Conservation (phyloP, 2,888 invertebrate genomes). For the Cerceris rybyensis region DNA sequence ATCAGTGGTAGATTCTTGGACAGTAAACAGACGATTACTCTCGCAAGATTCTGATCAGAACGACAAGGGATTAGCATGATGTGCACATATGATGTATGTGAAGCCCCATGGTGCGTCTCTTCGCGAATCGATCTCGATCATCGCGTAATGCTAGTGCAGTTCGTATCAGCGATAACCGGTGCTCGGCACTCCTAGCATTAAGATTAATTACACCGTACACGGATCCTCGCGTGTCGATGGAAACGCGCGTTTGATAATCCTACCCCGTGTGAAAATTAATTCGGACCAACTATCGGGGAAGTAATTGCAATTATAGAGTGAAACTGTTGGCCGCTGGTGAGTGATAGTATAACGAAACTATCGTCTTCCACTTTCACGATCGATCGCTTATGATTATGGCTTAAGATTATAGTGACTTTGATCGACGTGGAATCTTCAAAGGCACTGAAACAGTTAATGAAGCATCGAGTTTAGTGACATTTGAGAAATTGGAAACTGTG, state of each 20-base stretch:
- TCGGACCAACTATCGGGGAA: constrained; percentile 39
- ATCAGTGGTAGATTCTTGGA: background rate
- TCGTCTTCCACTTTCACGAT: constrained; percentile 1
- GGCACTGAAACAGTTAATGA: too few species aligned
- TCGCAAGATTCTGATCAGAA: constrained; percentile 29
- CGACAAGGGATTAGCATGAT: constrained; percentile 33
- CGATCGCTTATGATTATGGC: too few species aligned
- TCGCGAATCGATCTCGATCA: constrained; percentile 60
- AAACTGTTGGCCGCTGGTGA: constrained; percentile 19
- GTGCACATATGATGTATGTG: constrained; percentile 30
- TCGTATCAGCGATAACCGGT: constrained; percentile 43
- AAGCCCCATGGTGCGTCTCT: constrained; percentile 34
- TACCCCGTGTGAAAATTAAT: constrained; percentile 53
- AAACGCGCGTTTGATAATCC: constrained; percentile 61
- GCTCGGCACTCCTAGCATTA: constrained; percentile 54
- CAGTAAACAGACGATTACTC: constrained; percentile 31
- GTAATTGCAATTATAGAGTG: constrained; percentile 51
- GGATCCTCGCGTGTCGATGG: constrained; percentile 66
- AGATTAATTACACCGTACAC: constrained; percentile 60
- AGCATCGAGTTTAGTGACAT: too few species aligned
- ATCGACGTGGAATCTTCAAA: too few species aligned
- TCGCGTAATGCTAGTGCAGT: constrained; percentile 33
- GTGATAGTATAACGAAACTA: constrained; percentile 20
- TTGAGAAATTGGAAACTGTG: too few species aligned
- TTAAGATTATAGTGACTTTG: too few species aligned